Base-by-base conservation (phyloP, 2,113 vertebrate species). In the Paralichthys olivaceus region DNA sequence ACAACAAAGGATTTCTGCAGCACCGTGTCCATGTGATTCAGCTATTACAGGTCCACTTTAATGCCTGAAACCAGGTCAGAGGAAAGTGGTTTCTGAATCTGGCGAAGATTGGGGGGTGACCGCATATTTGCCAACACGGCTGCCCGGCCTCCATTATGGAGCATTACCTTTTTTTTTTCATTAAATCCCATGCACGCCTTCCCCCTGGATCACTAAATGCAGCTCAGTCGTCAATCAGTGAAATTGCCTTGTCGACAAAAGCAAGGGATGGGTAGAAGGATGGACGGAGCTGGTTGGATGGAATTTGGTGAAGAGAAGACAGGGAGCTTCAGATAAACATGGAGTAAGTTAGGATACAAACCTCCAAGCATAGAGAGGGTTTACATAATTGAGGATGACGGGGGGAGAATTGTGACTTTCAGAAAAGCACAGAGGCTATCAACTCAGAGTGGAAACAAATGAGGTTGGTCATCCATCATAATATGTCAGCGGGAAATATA, bases 201-300 rank as follows among this genome's bases (percentile, higher is more conserved):
- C 37, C 72, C 68, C 28, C 63, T 40, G 37, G 70, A 86, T 87
- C 84, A 84, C 83, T 84, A 81, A 86, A 89, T 82, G 72, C 81
- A 89, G 84, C 85, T 85, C 86, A 90, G 84, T 80, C 57, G 75
- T 90, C 91, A 93, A 93, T 94, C 93, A 92, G 74, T 4, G 53
- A 91, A 91, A 94, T 93, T 92, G 90, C 88, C 88, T 85, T 83
- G 83, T 90, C 65, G 68, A 77, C 72, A 77, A 80, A 81, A 84
- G 67, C 79, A 28, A 81, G 57, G 74, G 62, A 71, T 40, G 72
- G 47, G 63, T 69, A 63, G 71, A 84, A 45, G 66, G 59, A 79
- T 67, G 71, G 77, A 70, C 79, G 32, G 69, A 74, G 78, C 64
- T 6, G 58, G 70, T 13, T 29, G 55, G 72, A 78, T 78, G 45